Base-by-base conservation (phyloP, 2,113 vertebrate species). In the Podilymbus podiceps region DNA sequence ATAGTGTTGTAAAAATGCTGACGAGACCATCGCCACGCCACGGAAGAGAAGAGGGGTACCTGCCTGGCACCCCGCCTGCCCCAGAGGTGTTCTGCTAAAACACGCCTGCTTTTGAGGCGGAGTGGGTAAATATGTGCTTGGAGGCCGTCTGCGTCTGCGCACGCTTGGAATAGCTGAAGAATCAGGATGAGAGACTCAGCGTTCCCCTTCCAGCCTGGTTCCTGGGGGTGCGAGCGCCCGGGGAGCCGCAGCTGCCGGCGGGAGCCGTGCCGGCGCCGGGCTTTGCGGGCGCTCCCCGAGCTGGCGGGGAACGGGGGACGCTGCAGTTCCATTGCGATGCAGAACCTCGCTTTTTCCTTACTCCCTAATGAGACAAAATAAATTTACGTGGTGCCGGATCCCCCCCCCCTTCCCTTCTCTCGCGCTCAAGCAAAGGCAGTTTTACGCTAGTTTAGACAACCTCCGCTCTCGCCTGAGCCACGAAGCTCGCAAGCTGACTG, bases 401-500 rank as follows among this genome's bases (percentile, higher is more conserved):
- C 13, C 40, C 28, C 33, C 30, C 63, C 15, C 22, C 20, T 58
- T 8, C 40, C 20, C 77, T 40, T 15, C 49, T 33, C 96, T 89
- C 11, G 3, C 9, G 10, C 77, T 23, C 11, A 76, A 77, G 95
- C 76, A n/a, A 40, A 92, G 93, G 95, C 95, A 90, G 97, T 79
- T 95, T 79, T 90, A 85, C 9, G 20, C 88, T 35, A 27, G 52
- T 87, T 92, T 23, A 88, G 95, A 92, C 96, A 66, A 67, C 60
- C 93, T 86, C 44, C 7, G 52, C 88, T 77, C 95, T 89, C 31
- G 62, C 60, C 87, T 85, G 56, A 60, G 44, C 91, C 3, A 12
- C 27, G 16, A 71, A 40, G 20, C 96, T 97, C 89, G 31, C 59
- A 14, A 96, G 93, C 92, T 46, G 95, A 83, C 97, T 94, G 97